Evolutionary conservation across 2,797 vertebrate genomes (phyloP).

Genomic region (Peromyscus nudipes): DNA sequence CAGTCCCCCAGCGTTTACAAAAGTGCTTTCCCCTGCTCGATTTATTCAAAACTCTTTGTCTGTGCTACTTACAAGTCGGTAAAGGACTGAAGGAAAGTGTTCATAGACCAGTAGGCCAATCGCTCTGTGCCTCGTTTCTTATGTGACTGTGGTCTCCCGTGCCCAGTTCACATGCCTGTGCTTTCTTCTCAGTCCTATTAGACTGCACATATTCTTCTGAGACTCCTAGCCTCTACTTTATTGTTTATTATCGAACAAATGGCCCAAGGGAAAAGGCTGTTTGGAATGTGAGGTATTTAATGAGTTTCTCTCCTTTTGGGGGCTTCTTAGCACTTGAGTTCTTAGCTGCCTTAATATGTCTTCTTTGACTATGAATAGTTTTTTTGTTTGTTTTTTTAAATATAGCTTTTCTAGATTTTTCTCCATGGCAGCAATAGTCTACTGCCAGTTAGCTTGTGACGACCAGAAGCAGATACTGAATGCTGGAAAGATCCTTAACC

Average conservation of each 20-base stretch:
- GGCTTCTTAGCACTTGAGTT: neutral
- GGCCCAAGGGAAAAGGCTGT: neutral
- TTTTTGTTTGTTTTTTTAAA: neutral
- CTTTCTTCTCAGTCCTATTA: neutral
- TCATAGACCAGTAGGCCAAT: neutral
- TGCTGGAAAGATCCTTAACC: constrained; percentile 36
- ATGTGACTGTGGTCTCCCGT: neutral
- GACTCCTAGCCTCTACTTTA: neutral
- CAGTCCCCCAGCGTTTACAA: neutral
- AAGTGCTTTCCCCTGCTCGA: neutral
- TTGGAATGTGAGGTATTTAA: neutral
- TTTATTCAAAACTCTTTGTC: neutral
- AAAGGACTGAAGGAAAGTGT: neutral
- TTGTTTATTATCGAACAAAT: neutral
- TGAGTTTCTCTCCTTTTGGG: constrained; percentile 40
- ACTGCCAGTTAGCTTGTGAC: neutral
- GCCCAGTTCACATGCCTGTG: neutral
- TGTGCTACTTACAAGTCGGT: neutral
- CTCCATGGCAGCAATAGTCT: neutral
- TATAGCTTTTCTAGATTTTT: constrained; percentile 13
- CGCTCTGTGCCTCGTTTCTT: neutral
- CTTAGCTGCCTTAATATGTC: neutral
- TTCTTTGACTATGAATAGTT: constrained; percentile 15
- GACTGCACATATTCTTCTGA: neutral
- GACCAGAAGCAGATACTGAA: neutral